These are phyloP conservation scores for Pycnomerus fuliginosus DNA, from an alignment of 2,888 invertebrate species.

Conservation along the genomic window DNA sequence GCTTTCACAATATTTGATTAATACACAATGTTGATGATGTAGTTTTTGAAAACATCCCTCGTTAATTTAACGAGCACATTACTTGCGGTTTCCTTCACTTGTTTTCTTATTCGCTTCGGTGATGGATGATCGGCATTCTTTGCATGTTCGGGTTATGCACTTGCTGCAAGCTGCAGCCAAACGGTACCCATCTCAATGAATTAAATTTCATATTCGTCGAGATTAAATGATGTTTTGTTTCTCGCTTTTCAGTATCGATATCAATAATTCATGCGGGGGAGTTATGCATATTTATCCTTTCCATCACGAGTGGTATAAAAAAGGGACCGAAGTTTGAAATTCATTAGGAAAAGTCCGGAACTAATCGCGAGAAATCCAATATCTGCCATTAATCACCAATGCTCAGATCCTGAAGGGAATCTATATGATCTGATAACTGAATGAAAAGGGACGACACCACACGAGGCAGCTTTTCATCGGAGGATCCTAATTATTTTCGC, in stretches of 20 bases:
- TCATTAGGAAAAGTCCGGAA: slow-evolving; percentile 7
- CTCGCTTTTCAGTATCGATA: not conserved
- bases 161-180: not conserved
- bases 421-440: slow-evolving; percentile 7
- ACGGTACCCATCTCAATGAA: not conserved
- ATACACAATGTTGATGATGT: slow-evolving; percentile 13
- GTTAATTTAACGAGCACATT: slow-evolving; percentile 17
- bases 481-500: slow-evolving; percentile 12
- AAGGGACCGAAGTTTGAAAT: slow-evolving; percentile 8
- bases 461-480: slow-evolving; percentile 6
- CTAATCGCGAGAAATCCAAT: slow-evolving; percentile 10
- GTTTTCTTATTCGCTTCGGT: slow-evolving; percentile 5
- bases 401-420: slow-evolving; percentile 4
- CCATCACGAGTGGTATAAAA: too few species aligned
- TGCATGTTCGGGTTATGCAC: slow-evolving; percentile 7
- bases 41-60: slow-evolving; percentile 8
- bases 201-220: too few species aligned
- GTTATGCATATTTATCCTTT: slow-evolving; percentile 4
- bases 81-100: slow-evolving; percentile 11
- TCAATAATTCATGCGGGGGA: not conserved
- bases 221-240: too few species aligned
- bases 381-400: slow-evolving; percentile 12
- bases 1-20: slow-evolving; percentile 18
- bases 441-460: slow-evolving; percentile 1
- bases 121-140: slow-evolving; percentile 11